Percentiles rank a stretch among this genome's conserved stretches.
phyloP scores from a whole-genome alignment of 2,888 invertebrate genomes.

The Morinoia aosen region DNA sequence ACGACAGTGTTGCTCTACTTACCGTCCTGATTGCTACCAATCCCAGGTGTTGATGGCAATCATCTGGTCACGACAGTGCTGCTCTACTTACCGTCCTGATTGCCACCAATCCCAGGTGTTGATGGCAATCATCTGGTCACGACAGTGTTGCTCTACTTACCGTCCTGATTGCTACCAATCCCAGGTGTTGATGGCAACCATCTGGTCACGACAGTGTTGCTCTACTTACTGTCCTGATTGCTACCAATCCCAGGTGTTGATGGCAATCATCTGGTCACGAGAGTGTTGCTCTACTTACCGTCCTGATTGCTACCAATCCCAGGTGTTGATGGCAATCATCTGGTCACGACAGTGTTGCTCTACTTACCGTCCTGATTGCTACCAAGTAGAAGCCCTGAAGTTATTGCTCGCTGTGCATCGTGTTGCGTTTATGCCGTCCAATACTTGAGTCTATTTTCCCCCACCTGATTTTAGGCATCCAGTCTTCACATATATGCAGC shows the following conservation, averaged over 20 bases:
- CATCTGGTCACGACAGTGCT: neutral
- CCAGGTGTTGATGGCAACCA: too few relatives aligned
- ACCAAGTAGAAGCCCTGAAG: neutral
- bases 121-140: neutral
- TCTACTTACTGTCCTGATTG: too few relatives aligned
- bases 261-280: neutral
- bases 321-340: too few relatives aligned
- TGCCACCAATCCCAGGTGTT: neutral
- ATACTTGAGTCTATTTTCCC: neutral
- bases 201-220: too few relatives aligned
- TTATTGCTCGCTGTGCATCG: neutral
- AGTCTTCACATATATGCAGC: neutral
- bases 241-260: too few relatives aligned
- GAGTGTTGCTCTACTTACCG: neutral
- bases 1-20: too few relatives aligned
- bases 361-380: too few relatives aligned
- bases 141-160: too few relatives aligned
- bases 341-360: too few relatives aligned
- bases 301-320: neutral
- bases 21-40: neutral
- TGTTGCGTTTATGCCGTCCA: neutral
- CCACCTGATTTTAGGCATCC: neutral
- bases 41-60: neutral
- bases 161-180: too few relatives aligned
- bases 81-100: neutral